Evolutionary conservation across 2,113 vertebrate species (phyloP).

Genomic region (Pionites leucogaster): DNA sequence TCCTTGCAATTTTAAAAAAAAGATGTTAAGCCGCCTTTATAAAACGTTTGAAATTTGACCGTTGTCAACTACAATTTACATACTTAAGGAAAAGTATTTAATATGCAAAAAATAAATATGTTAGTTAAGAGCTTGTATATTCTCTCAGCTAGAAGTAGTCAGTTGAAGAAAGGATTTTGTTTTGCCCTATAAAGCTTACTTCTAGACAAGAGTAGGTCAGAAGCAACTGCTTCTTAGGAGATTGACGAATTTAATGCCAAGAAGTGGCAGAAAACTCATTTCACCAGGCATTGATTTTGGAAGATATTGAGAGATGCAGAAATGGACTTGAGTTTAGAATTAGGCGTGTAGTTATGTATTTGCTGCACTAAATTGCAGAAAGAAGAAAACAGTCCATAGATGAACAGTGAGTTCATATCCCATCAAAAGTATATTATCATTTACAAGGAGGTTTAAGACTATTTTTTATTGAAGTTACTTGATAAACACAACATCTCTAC

Average conservation of each 20-base stretch:
- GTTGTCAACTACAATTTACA: not conserved
- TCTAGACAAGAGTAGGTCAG: not conserved
- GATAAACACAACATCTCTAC: not conserved
- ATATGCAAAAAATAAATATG: not conserved
- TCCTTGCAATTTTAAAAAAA: not conserved
- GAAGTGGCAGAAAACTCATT: not conserved
- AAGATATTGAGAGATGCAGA: not conserved
- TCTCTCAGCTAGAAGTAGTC: not conserved
- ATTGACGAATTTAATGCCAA: not conserved
- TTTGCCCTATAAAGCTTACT: not conserved
- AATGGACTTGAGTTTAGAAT: not conserved
- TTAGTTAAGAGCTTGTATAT: not conserved
- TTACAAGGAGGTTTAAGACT: not conserved
- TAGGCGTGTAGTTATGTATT: not conserved
- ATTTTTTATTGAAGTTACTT: not conserved
- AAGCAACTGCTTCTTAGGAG: not conserved
- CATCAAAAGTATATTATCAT: not conserved
- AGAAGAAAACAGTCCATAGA: not conserved
- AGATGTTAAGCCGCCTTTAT: not conserved
- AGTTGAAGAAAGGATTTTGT: not conserved
- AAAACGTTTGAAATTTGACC: not conserved
- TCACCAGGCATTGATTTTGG: not conserved
- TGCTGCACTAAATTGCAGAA: not conserved
- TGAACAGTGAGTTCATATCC: not conserved
- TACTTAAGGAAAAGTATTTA: not conserved